Percentiles rank a stretch among this genome's conserved stretches.
Evolutionary conservation across 2,888 invertebrate species (phyloP).

Genomic region (Lepidochrysops patricia): DNA sequence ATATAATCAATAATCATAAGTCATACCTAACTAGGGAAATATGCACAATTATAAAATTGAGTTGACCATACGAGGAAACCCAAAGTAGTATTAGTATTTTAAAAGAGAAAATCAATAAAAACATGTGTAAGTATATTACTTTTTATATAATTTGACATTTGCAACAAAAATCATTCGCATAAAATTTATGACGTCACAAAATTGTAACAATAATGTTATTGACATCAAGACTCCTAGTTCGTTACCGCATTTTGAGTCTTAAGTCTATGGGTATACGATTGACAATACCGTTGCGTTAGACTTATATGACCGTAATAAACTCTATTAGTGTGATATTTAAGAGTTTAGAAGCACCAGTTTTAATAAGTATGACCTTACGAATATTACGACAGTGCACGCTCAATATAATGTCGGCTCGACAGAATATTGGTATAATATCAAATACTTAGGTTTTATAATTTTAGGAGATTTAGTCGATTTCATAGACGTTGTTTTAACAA

Average conservation of each 20-base stretch:
- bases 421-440: too few relatives aligned
- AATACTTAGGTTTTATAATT: too few relatives aligned
- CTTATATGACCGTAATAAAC: neutral
- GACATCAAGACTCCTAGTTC: neutral
- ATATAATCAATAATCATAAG: too few relatives aligned
- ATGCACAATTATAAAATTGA: too few relatives aligned
- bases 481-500: too few relatives aligned
- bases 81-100: too few relatives aligned
- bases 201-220: neutral
- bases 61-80: too few relatives aligned
- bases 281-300: neutral
- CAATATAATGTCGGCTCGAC: too few relatives aligned
- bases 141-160: neutral
- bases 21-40: too few relatives aligned
- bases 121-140: too few relatives aligned
- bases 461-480: too few relatives aligned
- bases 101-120: too few relatives aligned
- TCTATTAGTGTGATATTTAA: neutral
- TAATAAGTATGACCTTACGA: slow-evolving; percentile 9
- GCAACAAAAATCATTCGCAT: neutral
- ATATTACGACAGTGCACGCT: neutral
- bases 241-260: neutral
- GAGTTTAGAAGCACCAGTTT: neutral
- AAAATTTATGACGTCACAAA: neutral
- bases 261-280: neutral